These are phyloP conservation scores for Hololepta plana DNA, from an alignment of 2,888 invertebrate genomes.

Conservation along the genomic window DNA sequence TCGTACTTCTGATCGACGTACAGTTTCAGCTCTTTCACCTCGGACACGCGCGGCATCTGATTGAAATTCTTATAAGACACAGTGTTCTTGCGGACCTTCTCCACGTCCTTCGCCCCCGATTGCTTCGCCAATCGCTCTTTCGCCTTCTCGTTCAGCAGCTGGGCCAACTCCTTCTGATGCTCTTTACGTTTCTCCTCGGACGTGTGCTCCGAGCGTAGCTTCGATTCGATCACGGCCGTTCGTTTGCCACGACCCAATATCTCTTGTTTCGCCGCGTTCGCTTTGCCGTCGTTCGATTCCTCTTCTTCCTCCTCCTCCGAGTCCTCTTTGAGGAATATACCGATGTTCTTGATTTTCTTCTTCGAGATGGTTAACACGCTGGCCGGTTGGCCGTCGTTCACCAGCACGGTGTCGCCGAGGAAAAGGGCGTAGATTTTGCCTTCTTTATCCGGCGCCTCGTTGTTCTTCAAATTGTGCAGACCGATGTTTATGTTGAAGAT, in stretches of 20 bases:
- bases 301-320: conserved; percentile 70
- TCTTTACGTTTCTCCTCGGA: conserved; percentile 94
- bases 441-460: conserved; percentile 67
- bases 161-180: conserved; percentile 89
- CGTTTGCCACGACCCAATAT: conserved; percentile 62
- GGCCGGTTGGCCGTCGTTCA: conserved; percentile 72
- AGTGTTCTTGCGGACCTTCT: conserved; percentile 83
- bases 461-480: conserved; percentile 66
- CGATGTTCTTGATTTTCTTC: conserved; percentile 88
- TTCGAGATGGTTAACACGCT: conserved; percentile 78
- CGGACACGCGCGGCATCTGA: conserved; percentile 85
- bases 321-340: conserved; percentile 85
- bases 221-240: conserved; percentile 82
- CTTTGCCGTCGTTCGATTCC: conserved; percentile 53
- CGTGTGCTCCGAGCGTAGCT: conserved; percentile 83
- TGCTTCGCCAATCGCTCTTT: conserved; percentile 81
- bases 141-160: conserved; percentile 81
- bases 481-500: conserved; percentile 93
- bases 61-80: conserved; percentile 84
- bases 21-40: conserved; percentile 83
- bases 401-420: conserved; percentile 92
- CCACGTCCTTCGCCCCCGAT: conserved; percentile 66
- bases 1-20: conserved; percentile 96
- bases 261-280: conserved; percentile 45
- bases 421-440: conserved; percentile 85